Evolutionary conservation across 2,113 vertebrate species (phyloP), one percentile per base, ranked within the genome.

Genomic region (Prunella himalayana): DNA sequence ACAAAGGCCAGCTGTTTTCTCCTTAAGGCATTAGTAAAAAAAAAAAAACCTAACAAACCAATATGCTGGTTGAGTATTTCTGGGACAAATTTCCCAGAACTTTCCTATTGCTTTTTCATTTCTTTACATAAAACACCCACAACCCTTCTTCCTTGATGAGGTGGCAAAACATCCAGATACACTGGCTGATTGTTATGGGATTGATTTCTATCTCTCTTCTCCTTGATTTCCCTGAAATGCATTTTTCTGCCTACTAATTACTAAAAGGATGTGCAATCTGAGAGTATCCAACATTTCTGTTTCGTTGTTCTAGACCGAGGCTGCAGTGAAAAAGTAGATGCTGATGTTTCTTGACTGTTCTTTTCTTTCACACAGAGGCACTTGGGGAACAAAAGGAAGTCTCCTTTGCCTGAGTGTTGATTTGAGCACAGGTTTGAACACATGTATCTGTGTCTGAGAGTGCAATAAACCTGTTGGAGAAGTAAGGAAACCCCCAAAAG

Each of bases 371-470:
- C 23, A 8, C 21, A 77, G 20, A 73, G 0, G 6, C 17, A 31
- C 9, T 45, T 54, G 45, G 23, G 25, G 37, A 53, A 45, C 28
- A 53, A 60, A 88, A 72, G n/a, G 47, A 75, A 35, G 9, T 16
- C 24, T 81, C n/a, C 13, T 77, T 70, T 81, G 41, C 22, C 25
- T 49, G 23, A 57, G 18, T 39, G 20, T 68, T 76, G 12, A 33
- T 49, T 69, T 79, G 20, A 63, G 31, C 70, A 30, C 8, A 9
- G 21, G 22, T 71, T 77, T 94, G 27, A 72, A 50, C 9, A 16
- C 1, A 0, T 27, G 5, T 28, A 2, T 37, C 5, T 0, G 0
- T 39, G 11, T 13, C 65, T 44, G 9, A 37, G 20, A 21, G 9
- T 53, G 31, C 41, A 19, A 7, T 19, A 31, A 50, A 66, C n/a